phyloP scores from a whole-genome alignment of 2,113 vertebrate species.

The Apodemus speciosus region DNA sequence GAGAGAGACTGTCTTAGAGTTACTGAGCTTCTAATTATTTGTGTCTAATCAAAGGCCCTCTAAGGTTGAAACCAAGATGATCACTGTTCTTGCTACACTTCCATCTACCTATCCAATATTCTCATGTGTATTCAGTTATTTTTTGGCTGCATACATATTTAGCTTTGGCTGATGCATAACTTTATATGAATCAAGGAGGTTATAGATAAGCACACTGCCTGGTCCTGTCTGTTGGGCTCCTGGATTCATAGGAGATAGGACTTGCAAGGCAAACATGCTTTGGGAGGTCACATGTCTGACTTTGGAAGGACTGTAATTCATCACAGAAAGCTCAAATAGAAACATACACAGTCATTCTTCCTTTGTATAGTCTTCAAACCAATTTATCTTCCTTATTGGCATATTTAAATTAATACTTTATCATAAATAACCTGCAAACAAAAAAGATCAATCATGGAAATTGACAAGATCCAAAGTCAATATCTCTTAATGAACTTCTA shows the following conservation, averaged over 20 bases:
- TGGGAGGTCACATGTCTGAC: slow-evolving; percentile 9
- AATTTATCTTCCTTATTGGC: slow-evolving; percentile 13
- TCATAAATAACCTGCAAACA: not conserved
- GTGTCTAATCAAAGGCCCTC: not conserved
- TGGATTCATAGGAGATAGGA: not conserved
- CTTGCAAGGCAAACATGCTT: slow-evolving; percentile 17
- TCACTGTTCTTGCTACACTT: not conserved
- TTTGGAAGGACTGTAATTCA: slow-evolving; percentile 23
- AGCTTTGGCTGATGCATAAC: not conserved
- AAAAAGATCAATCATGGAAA: not conserved
- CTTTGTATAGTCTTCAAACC: slow-evolving; percentile 33
- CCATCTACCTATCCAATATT: not conserved
- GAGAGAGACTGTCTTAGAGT: not conserved
- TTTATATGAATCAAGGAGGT: not conserved
- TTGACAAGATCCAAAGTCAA: not conserved
- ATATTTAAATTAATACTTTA: not conserved
- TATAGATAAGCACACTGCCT: not conserved
- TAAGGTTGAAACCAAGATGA: not conserved
- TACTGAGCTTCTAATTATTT: not conserved
- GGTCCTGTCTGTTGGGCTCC: not conserved
- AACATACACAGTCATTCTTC: not conserved
- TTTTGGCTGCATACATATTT: slow-evolving; percentile 8
- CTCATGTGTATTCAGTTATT: not conserved
- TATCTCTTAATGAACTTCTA: not conserved
- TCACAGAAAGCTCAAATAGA: slow-evolving; percentile 12